These are phyloP conservation scores for Mobula birostris DNA, from an alignment of 2,113 vertebrate genomes.

Conservation along the genomic window DNA sequence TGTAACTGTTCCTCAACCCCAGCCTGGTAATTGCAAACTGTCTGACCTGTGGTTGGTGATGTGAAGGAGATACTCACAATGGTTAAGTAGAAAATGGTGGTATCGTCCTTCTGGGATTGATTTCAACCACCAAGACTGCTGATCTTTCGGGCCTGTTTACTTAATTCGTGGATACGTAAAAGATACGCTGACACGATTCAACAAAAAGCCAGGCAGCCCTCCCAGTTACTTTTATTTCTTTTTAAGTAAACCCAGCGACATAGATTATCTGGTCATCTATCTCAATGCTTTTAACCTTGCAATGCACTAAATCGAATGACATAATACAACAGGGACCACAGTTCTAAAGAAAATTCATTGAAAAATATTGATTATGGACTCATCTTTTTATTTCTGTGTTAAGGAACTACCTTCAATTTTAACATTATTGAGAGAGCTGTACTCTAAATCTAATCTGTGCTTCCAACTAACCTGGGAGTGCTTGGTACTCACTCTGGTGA, in stretches of 20 bases:
- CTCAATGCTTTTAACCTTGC: not conserved
- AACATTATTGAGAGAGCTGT: not conserved
- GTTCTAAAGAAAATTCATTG: not conserved
- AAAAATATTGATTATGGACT: not conserved
- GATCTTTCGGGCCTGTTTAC: no score
- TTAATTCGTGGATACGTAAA: not conserved
- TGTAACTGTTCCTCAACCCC: not conserved
- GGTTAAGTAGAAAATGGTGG: not conserved
- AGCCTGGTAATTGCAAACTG: not conserved
- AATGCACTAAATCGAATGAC: not conserved
- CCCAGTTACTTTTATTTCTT: not conserved
- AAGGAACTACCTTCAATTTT: not conserved
- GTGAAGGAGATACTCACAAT: not conserved
- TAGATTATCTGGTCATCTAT: not conserved
- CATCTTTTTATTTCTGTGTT: not conserved
- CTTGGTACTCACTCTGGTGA: not conserved
- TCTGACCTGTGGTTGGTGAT: not conserved
- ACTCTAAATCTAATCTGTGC: constrained; percentile 20
- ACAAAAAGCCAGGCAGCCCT: not conserved
- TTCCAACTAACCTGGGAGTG: constrained; percentile 32
- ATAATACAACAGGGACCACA: not conserved
- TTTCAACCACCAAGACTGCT: not conserved
- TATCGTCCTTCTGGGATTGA: not conserved
- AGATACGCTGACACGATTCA: not conserved
- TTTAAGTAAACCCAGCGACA: not conserved